Percentiles rank a stretch among this genome's conserved stretches.
Evolutionary conservation across 2,888 invertebrate genomes (phyloP).

Genomic region (Drosophila affinis): DNA sequence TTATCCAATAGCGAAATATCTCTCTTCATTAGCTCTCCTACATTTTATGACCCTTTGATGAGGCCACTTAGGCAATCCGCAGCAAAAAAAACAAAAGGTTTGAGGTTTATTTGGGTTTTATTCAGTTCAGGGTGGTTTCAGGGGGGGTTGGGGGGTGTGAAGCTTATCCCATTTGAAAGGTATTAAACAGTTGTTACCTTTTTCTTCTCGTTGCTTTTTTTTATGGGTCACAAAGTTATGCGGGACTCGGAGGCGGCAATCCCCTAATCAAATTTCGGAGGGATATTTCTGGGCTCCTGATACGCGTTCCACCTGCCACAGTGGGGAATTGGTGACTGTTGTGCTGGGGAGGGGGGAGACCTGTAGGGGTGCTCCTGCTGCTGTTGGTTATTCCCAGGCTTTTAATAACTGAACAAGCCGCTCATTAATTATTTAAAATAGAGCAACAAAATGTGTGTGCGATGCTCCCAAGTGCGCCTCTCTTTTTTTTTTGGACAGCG

Average conservation of each 20-base stretch:
- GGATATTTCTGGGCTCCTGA: conserved; percentile 13
- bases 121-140: background rate
- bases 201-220: background rate
- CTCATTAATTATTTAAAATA: conserved; percentile 81
- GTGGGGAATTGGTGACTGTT: conserved; percentile 12
- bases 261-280: conserved; percentile 39
- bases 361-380: conserved; percentile 11
- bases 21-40: background rate
- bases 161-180: conserved; percentile 8
- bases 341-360: background rate
- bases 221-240: conserved; percentile 26
- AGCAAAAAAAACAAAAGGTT: background rate
- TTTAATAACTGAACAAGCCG: conserved; percentile 80
- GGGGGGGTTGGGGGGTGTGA: conserved; percentile 3
- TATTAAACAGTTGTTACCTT: conserved; percentile 20
- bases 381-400: conserved; percentile 71
- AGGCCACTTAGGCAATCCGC: conserved; percentile 16
- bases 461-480: conserved; percentile 40
- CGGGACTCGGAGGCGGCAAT: background rate
- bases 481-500: background rate
- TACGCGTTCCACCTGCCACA: conserved; percentile 8
- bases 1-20: background rate
- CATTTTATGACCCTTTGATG: conserved; percentile 6
- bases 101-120: background rate
- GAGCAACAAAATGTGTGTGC: conserved; percentile 66